Conservation (phyloP, 2,113 vertebrate genomes). For the Haliaeetus leucogaster region DNA sequence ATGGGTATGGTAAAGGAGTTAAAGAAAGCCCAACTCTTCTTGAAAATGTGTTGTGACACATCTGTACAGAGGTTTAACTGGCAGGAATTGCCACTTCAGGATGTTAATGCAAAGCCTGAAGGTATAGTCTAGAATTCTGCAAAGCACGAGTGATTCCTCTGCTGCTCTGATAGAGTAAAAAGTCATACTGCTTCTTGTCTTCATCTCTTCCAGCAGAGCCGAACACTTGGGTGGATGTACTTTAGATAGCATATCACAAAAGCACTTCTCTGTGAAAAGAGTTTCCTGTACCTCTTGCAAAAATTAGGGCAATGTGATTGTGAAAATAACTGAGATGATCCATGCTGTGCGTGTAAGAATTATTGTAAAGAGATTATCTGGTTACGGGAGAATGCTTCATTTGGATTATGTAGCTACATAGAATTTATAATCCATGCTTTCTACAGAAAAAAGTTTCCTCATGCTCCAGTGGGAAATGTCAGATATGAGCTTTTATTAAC, state of each 20-base stretch:
- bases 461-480: background rate
- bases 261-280: background rate
- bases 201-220: background rate
- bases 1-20: background rate
- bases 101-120: background rate
- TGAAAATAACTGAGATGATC: constrained; percentile 13
- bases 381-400: background rate
- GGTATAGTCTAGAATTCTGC: background rate
- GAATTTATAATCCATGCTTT: background rate
- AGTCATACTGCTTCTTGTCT: background rate
- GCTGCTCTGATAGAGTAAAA: background rate
- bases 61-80: background rate
- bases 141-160: background rate
- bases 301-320: background rate
- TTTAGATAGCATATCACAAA: background rate
- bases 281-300: background rate
- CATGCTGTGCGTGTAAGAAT: constrained; percentile 6
- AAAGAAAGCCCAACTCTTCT: background rate
- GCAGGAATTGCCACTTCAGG: background rate
- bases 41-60: background rate
- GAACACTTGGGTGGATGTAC: background rate
- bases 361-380: constrained; percentile 28
- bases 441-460: background rate
- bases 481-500: background rate
- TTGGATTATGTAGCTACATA: background rate